Conservation (phyloP, 2,888 invertebrate genomes). For the Bursaphelenchus okinawaensis region DNA sequence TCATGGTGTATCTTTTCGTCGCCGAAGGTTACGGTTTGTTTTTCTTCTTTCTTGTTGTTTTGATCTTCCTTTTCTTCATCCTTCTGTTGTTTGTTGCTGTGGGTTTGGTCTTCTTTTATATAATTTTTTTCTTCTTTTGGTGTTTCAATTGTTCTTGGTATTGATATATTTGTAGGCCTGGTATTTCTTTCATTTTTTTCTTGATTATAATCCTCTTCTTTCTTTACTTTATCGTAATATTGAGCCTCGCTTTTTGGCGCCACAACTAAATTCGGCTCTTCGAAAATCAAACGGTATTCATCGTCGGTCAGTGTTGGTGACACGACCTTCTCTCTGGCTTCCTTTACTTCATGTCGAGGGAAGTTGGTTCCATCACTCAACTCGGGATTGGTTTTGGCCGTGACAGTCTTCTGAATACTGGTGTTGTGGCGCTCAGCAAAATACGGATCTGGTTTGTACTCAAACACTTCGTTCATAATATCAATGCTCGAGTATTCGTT, state of each 20-base stretch:
- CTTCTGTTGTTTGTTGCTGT: too few species aligned
- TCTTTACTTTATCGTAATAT: neutral
- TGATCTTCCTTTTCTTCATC: too few species aligned
- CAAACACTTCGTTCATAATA: neutral
- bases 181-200: too few species aligned
- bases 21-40: too few species aligned
- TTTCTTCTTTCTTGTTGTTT: too few species aligned
- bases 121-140: too few species aligned
- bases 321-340: neutral
- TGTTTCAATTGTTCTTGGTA: too few species aligned
- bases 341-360: neutral
- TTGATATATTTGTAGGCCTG: too few species aligned
- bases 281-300: neutral
- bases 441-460: neutral
- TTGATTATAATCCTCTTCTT: neutral
- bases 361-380: neutral
- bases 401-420: neutral
- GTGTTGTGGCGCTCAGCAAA: neutral
- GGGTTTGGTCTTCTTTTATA: too few species aligned
- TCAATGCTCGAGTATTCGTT: too few species aligned
- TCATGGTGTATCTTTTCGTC: too few species aligned
- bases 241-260: neutral
- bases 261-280: neutral
- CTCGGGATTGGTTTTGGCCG: neutral
- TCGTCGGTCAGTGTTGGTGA: conserved; percentile 5